A percentile compares a stretch with the other conserved stretches of the same genome.
Evolutionary conservation across 2,888 invertebrate genomes (phyloP).

Genomic region (Creontiades dilutus): DNA sequence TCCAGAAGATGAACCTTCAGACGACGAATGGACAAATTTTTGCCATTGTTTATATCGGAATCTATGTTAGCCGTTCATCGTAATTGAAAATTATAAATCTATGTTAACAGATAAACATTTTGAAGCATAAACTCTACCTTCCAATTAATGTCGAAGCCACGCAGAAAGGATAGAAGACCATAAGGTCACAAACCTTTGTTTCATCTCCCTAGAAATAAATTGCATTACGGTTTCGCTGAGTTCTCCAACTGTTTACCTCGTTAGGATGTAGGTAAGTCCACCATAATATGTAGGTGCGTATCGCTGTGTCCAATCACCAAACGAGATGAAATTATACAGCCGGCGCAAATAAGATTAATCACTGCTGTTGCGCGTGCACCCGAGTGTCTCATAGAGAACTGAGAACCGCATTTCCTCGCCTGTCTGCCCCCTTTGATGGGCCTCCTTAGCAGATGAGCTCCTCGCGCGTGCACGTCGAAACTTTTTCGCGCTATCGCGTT

Average conservation of each 20-base stretch:
- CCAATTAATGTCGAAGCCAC: too few relatives aligned
- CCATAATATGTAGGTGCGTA: background rate
- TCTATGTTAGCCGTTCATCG: too few relatives aligned
- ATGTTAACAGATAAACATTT: too few relatives aligned
- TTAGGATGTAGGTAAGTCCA: background rate
- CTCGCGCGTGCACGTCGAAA: background rate
- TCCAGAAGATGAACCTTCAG: too few relatives aligned
- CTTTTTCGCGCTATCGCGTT: slow-evolving; percentile 1
- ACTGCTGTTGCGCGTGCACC: background rate
- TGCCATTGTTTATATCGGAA: too few relatives aligned
- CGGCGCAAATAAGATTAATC: background rate
- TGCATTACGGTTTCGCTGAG: too few relatives aligned
- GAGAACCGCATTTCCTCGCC: slow-evolving; percentile 12
- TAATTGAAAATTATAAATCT: too few relatives aligned
- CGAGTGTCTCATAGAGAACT: background rate
- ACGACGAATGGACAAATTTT: too few relatives aligned
- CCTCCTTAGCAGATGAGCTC: background rate
- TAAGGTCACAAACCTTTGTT: too few relatives aligned
- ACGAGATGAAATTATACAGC: background rate
- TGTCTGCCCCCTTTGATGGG: slow-evolving; percentile 21
- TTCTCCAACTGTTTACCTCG: background rate
- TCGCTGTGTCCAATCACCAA: background rate
- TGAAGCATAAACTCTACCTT: too few relatives aligned
- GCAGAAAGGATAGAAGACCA: too few relatives aligned
- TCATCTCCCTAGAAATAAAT: too few relatives aligned